Conservation (phyloP, 2,113 vertebrate genomes). For the Helogale parvula region DNA sequence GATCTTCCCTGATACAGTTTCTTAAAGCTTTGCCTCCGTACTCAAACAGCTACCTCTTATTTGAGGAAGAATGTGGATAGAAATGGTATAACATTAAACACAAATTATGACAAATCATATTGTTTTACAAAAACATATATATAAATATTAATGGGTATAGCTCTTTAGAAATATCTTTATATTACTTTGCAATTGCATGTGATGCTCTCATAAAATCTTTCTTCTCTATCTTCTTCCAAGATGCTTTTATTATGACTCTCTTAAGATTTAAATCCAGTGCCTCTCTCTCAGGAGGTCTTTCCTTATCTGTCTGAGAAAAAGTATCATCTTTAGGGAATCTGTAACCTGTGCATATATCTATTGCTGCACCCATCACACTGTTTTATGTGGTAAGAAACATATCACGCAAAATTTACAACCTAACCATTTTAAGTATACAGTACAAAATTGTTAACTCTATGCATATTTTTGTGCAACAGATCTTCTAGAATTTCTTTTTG, state of each 20-base stretch:
- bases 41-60: background rate
- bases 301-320: background rate
- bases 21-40: background rate
- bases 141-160: background rate
- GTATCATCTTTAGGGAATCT: background rate
- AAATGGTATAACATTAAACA: background rate
- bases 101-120: background rate
- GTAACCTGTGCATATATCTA: background rate
- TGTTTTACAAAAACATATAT: background rate
- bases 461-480: background rate
- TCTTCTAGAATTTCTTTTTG: background rate
- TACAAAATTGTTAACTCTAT: background rate
- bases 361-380: background rate
- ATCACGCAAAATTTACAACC: background rate
- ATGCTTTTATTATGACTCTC: background rate
- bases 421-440: background rate
- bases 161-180: background rate
- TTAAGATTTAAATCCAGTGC: background rate
- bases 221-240: background rate
- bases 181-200: background rate
- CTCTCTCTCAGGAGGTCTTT: background rate
- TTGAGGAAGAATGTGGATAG: background rate
- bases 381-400: background rate
- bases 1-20: background rate
- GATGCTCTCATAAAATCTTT: background rate